These are phyloP conservation scores for Centruroides sculpturatus DNA, from an alignment of 1,140 invertebrate genomes.

Conservation along the genomic window DNA sequence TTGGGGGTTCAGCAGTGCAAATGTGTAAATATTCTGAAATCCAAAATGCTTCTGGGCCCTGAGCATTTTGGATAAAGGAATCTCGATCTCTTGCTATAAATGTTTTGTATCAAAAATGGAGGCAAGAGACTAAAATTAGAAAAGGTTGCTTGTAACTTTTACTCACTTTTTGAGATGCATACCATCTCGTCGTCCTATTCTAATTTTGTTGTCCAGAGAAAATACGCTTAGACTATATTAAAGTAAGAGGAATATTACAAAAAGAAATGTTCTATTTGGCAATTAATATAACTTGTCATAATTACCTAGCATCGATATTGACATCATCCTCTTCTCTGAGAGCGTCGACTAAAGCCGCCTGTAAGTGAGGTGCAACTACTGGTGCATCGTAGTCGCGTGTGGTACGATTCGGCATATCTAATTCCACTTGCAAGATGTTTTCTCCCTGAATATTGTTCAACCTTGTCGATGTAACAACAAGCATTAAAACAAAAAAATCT, in stretches of 20 bases:
- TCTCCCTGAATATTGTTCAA: constrained; percentile 42
- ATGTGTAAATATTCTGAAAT: no score
- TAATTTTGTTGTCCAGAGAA: constrained; percentile 15
- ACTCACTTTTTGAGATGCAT: background rate
- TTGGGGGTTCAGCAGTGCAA: no score
- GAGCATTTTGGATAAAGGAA: no score
- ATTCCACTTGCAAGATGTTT: constrained; percentile 64
- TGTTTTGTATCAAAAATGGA: no score
- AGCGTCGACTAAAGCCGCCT: constrained; percentile 56
- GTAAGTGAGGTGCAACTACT: constrained; percentile 49
- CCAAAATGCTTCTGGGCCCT: no score
- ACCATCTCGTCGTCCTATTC: constrained; percentile 11
- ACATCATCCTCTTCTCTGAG: constrained; percentile 53
- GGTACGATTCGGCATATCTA: constrained; percentile 61
- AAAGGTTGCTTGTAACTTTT: background rate
- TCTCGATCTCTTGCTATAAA: no score
- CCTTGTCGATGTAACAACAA: background rate
- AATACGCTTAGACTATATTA: constrained; percentile 7
- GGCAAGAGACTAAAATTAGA: background rate
- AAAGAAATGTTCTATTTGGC: background rate
- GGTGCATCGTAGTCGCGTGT: constrained; percentile 63
- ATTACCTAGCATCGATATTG: constrained; percentile 43
- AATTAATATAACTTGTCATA: background rate
- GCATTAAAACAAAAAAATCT: constrained; percentile 1
- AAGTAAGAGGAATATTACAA: background rate